Evolutionary conservation across 2,888 invertebrate genomes (phyloP).

Genomic region (Eudemis profundana): DNA sequence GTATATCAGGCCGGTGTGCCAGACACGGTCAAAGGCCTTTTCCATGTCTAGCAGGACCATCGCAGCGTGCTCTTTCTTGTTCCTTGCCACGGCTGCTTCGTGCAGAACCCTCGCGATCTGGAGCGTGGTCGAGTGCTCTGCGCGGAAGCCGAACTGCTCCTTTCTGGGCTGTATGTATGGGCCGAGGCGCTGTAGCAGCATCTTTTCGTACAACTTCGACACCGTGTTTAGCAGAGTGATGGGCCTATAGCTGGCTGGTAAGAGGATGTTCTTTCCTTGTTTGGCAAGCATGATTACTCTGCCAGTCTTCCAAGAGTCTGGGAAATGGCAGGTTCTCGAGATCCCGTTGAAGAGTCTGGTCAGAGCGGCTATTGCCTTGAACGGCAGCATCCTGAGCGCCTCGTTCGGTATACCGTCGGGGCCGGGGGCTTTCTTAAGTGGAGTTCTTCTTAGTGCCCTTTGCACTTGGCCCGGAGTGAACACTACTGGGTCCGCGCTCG

Average conservation of each 20-base stretch:
- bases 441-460: background rate
- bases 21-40: too few relatives aligned
- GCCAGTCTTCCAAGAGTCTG: background rate
- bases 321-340: background rate
- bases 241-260: background rate
- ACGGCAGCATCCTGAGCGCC: too few relatives aligned
- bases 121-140: slow-evolving; percentile 19
- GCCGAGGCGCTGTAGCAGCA: background rate
- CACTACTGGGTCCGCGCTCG: background rate
- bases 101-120: slow-evolving; percentile 51
- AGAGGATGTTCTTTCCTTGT: background rate
- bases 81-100: slow-evolving; percentile 39
- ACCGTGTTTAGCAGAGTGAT: slow-evolving; percentile 16
- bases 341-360: too few relatives aligned
- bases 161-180: background rate
- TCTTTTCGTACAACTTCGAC: too few relatives aligned
- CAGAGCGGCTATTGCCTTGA: too few relatives aligned
- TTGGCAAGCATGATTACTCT: background rate
- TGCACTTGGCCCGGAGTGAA: background rate
- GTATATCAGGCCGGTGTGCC: too few relatives aligned
- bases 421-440: too few relatives aligned
- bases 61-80: slow-evolving; percentile 42
- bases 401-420: too few relatives aligned
- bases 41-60: too few relatives aligned
- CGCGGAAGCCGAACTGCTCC: background rate